phyloP scores from a whole-genome alignment of 2,888 invertebrate genomes.

The Abscondita cerata region DNA sequence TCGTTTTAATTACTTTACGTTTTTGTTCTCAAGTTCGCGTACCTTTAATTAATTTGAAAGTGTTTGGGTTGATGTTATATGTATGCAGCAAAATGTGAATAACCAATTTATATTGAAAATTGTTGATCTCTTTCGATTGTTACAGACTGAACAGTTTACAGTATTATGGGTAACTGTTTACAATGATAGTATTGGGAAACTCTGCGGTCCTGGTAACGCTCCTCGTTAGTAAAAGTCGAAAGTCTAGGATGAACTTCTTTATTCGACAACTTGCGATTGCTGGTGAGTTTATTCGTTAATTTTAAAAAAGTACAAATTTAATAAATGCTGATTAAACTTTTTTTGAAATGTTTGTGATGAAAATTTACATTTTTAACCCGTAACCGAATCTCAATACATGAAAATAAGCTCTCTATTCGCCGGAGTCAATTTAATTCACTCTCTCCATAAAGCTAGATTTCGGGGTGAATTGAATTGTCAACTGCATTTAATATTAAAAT shows the following conservation, averaged over 20 bases:
- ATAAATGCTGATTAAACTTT: no score
- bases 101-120: background rate
- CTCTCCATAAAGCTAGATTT: background rate
- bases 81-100: background rate
- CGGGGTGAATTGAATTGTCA: constrained; percentile 5
- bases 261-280: constrained; percentile 73
- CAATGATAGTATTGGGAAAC: constrained; percentile 70
- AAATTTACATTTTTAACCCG: constrained; percentile 20
- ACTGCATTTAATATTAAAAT: background rate
- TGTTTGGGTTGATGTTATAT: background rate
- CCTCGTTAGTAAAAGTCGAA: constrained; percentile 65
- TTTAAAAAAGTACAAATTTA: background rate
- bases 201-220: constrained; percentile 68
- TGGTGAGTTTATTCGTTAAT: constrained; percentile 59
- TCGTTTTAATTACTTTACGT: background rate
- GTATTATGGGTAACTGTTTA: constrained; percentile 68
- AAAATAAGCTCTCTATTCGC: background rate
- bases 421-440: constrained; percentile 6
- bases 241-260: constrained; percentile 76
- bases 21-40: no score
- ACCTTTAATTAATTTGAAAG: background rate
- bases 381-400: constrained; percentile 10
- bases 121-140: constrained; percentile 44
- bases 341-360: constrained; percentile 6
- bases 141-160: constrained; percentile 69